Conservation (phyloP, 2,113 vertebrate species). For the Lampris megalopsis region DNA sequence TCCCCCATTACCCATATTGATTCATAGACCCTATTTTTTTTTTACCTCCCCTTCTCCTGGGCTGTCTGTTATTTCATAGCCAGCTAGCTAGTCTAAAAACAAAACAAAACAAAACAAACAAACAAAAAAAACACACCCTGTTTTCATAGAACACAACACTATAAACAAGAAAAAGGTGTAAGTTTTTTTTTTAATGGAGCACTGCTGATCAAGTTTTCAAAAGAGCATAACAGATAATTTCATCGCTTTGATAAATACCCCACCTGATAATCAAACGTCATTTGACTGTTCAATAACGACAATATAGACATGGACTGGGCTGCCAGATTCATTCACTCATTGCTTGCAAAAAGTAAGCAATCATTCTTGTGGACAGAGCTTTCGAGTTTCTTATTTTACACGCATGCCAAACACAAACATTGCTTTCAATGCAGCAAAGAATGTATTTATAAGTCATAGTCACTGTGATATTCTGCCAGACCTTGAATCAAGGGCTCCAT, state of each 20-base stretch:
- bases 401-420: slow-evolving; percentile 9
- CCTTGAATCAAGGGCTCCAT: no score
- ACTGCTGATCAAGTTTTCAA: neutral
- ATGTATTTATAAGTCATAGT: neutral
- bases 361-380: no score
- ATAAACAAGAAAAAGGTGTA: slow-evolving; percentile 40
- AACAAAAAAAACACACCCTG: neutral
- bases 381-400: slow-evolving; percentile 1
- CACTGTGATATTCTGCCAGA: neutral
- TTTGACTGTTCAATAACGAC: slow-evolving; percentile 10
- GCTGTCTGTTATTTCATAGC: slow-evolving; percentile 67
- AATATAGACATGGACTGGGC: slow-evolving; percentile 38
- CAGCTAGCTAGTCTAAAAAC: slow-evolving; percentile 71
- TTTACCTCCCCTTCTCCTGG: slow-evolving; percentile 76
- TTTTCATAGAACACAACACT: slow-evolving; percentile 58
- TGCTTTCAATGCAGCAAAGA: neutral
- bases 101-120: slow-evolving; percentile 24
- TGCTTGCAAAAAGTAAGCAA: slow-evolving; percentile 26
- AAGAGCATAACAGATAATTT: no score
- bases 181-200: slow-evolving; percentile 54
- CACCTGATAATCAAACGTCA: no score
- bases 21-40: slow-evolving; percentile 85
- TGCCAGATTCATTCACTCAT: slow-evolving; percentile 53
- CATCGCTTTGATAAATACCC: neutral
- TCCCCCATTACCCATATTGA: slow-evolving; percentile 98